Conservation (phyloP, 2,888 invertebrate species). For the Stictocephala bisonia region DNA sequence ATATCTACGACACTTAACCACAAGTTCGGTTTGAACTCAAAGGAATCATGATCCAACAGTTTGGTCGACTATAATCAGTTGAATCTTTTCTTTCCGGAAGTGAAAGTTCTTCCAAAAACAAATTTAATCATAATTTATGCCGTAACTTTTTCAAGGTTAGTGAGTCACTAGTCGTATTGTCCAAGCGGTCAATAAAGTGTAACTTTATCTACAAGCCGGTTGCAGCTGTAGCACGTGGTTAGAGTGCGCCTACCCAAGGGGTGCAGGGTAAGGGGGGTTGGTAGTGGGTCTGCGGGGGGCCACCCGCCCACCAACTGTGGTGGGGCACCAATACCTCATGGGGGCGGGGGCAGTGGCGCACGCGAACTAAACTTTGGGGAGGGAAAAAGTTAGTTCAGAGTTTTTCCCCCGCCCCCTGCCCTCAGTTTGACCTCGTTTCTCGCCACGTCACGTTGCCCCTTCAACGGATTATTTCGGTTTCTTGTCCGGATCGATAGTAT, state of each 20-base stretch:
- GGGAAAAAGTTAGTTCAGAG: conserved; percentile 44
- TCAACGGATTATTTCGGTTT: conserved; percentile 34
- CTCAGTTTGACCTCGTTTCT: conserved; percentile 48
- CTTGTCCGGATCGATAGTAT: conserved; percentile 33
- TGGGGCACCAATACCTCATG: conserved; percentile 45
- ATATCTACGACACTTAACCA: too few species aligned
- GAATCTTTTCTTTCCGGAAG: conserved; percentile 20
- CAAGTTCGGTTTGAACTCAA: too few species aligned
- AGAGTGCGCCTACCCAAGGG: not conserved
- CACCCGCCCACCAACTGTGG: conserved; percentile 1
- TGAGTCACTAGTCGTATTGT: conserved; percentile 2
- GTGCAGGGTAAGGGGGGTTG: not conserved
- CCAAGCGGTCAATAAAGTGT: conserved; percentile 15
- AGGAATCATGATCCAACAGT: too few species aligned
- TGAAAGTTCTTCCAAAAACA: not conserved
- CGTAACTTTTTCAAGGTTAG: conserved; percentile 27
- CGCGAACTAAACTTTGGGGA: conserved; percentile 43
- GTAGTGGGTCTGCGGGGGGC: conserved; percentile 9
- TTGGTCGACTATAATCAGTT: too few species aligned
- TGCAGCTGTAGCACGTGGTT: not conserved
- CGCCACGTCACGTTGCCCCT: conserved; percentile 4
- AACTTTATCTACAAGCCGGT: not conserved
- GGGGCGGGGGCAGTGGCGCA: conserved; percentile 48
- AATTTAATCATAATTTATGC: conserved; percentile 26
- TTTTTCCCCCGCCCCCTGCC: conserved; percentile 27